These are phyloP conservation scores for Mizuhopecten yessoensis DNA, from an alignment of 1,140 invertebrate genomes.

Conservation along the genomic window DNA sequence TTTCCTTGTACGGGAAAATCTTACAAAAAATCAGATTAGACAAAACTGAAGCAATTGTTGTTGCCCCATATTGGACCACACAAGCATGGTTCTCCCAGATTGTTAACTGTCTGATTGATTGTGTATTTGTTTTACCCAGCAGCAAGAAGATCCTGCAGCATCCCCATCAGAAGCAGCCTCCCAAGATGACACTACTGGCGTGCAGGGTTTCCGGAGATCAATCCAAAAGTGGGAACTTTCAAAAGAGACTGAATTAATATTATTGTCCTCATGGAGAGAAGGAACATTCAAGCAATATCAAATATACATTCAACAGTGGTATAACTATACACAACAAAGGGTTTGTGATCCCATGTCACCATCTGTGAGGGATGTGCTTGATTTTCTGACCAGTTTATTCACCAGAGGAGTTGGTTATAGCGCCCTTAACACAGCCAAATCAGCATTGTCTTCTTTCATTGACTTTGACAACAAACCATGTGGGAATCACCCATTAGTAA, in stretches of 20 bases:
- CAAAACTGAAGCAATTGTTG: slow-evolving; percentile 45
- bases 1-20: slow-evolving; percentile 58
- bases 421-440: not conserved
- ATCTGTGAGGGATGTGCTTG: slow-evolving; percentile 46
- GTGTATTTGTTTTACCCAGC: slow-evolving; percentile 42
- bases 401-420: slow-evolving; percentile 29
- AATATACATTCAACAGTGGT: slow-evolving; percentile 51
- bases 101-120: slow-evolving; percentile 31
- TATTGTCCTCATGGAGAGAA: slow-evolving; percentile 47
- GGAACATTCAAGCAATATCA: slow-evolving; percentile 55
- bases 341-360: slow-evolving; percentile 43
- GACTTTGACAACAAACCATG: slow-evolving; percentile 36
- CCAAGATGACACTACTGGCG: not conserved
- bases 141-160: slow-evolving; percentile 8
- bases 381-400: slow-evolving; percentile 56
- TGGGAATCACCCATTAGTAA: slow-evolving; percentile 39
- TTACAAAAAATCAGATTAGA: slow-evolving; percentile 63
- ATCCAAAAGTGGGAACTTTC: slow-evolving; percentile 45
- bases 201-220: slow-evolving; percentile 40
- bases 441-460: not conserved
- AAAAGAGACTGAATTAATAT: slow-evolving; percentile 14
- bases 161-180: not conserved
- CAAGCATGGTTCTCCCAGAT: slow-evolving; percentile 60
- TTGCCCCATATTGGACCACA: slow-evolving; percentile 62
- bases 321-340: slow-evolving; percentile 43